Evolutionary conservation across 2,797 vertebrate genomes (phyloP).

Genomic region (Ctenochaetus hawaiiensis): DNA sequence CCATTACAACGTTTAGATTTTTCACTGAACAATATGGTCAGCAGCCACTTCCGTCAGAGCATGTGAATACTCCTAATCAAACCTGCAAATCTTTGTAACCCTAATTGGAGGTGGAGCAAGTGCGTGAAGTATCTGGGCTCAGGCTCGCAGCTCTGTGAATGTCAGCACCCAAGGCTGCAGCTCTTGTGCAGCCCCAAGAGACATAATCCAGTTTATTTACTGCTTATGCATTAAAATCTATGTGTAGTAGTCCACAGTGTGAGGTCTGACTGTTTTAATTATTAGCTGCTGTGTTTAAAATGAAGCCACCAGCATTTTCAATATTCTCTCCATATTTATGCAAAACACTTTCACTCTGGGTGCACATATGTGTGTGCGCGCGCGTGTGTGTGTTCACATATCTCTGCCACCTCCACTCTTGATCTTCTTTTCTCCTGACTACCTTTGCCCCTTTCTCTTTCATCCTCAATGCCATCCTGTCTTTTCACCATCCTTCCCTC

Average conservation of each 20-base stretch:
- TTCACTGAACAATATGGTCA: slow-evolving; percentile 37
- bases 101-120: slow-evolving; percentile 49
- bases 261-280: slow-evolving; percentile 77
- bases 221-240: slow-evolving; percentile 60
- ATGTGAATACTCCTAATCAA: slow-evolving; percentile 43
- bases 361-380: slow-evolving; percentile 6
- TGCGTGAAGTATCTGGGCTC: slow-evolving; percentile 43
- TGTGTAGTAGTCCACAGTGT: slow-evolving; percentile 58
- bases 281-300: slow-evolving; percentile 77
- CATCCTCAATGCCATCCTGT: slow-evolving; percentile 15
- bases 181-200: slow-evolving; percentile 54
- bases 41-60: slow-evolving; percentile 12
- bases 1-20: slow-evolving; percentile 33
- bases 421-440: slow-evolving; percentile 22
- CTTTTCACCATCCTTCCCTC: slow-evolving; percentile 33
- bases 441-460: slow-evolving; percentile 1
- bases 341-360: slow-evolving; percentile 61
- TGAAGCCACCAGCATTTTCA: slow-evolving; percentile 70
- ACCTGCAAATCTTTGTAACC: slow-evolving; percentile 35
- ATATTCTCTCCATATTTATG: slow-evolving; percentile 68
- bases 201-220: slow-evolving; percentile 73
- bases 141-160: slow-evolving; percentile 32
- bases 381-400: slow-evolving; percentile 2
- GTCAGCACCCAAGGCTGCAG: slow-evolving; percentile 56
- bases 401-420: slow-evolving; percentile 20